Evolutionary conservation across 2,888 invertebrate species (phyloP), one percentile per base, ranked within the genome.

Genomic region (Cephus runcator): DNA sequence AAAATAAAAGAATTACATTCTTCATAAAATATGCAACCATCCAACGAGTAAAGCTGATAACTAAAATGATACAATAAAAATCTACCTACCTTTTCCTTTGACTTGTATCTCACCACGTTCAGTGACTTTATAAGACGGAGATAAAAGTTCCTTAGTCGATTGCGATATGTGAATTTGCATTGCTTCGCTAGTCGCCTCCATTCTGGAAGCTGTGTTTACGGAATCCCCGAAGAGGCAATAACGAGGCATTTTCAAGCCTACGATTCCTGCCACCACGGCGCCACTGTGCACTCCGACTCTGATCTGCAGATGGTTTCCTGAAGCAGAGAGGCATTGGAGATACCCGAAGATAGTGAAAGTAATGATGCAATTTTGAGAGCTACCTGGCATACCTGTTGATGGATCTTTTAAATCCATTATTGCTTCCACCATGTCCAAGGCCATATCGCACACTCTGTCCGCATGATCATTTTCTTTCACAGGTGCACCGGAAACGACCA

Each of bases 401-500:
- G 98, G 98, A 92, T 98, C 98, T 88, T 97, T 97, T 0, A 98
- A 93, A 88, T 97, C 96, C 0, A 95, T 96, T 88, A 98, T 98
- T 1, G 98, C 97, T 83, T 97, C 96, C 1, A 98, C 95, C 98
- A 99, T 99, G 88, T 98, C 98, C 36, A 98, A 92, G 0, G 98
- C 98, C 98, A 99, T 98, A 89, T 98, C 96, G 89, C 97, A 98
- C 11, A 98, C 97, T 87, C 96, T 95, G 90, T 97, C 96, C 0
- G 98, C 98, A 90, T 99, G 99, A 88, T 97, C 96, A 76, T 94
- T 93, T 88, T 97, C 97, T 86, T 96, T 96, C 85, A 97, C 96
- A 0, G 98, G 98, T 0, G 98, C 98, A 0, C 99, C 99, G 0
- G 98, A 97, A 0, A 98, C 99, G 0, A 98, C 98, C 98, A 99